A percentile compares a stretch with the other conserved stretches of the same genome.
Evolutionary conservation across 2,888 invertebrate genomes (phyloP).

Genomic region (Pristionchus arcanus): DNA sequence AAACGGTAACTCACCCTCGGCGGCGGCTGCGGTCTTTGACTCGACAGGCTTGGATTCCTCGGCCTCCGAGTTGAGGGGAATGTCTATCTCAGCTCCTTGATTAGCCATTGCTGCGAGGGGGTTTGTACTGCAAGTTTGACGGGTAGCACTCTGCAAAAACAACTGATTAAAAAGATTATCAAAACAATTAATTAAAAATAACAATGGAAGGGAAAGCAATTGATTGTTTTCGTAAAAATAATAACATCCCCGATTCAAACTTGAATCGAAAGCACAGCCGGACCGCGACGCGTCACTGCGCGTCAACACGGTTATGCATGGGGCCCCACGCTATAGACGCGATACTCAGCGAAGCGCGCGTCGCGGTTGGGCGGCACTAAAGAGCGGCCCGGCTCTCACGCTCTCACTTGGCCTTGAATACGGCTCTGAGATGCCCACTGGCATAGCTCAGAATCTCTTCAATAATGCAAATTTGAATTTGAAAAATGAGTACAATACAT

Average conservation of each 20-base stretch:
- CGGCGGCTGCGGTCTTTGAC: slow-evolving; percentile 48
- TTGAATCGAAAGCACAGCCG: slow-evolving; percentile 47
- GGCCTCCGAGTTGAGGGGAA: slow-evolving; percentile 39
- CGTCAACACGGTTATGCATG: slow-evolving; percentile 24
- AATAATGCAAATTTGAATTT: no score
- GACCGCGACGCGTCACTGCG: slow-evolving; percentile 44
- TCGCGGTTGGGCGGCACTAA: neutral
- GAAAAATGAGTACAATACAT: no score
- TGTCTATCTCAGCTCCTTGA: slow-evolving; percentile 43
- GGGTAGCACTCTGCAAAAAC: neutral
- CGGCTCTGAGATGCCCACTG: neutral
- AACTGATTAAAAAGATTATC: neutral
- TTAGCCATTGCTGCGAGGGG: slow-evolving; percentile 45
- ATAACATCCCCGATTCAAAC: slow-evolving; percentile 23
- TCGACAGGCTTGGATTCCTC: slow-evolving; percentile 48
- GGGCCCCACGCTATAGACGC: neutral
- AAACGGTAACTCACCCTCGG: neutral
- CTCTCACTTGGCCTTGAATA: neutral
- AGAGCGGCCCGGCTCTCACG: neutral
- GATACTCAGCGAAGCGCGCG: slow-evolving; percentile 47
- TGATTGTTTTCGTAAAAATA: slow-evolving; percentile 20
- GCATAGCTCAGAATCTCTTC: neutral
- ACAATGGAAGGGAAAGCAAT: neutral
- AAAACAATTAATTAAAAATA: neutral
- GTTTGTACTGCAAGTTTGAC: slow-evolving; percentile 41